phyloP scores from a whole-genome alignment of 1,140 invertebrate genomes.

The Drosophila grimshawi region DNA sequence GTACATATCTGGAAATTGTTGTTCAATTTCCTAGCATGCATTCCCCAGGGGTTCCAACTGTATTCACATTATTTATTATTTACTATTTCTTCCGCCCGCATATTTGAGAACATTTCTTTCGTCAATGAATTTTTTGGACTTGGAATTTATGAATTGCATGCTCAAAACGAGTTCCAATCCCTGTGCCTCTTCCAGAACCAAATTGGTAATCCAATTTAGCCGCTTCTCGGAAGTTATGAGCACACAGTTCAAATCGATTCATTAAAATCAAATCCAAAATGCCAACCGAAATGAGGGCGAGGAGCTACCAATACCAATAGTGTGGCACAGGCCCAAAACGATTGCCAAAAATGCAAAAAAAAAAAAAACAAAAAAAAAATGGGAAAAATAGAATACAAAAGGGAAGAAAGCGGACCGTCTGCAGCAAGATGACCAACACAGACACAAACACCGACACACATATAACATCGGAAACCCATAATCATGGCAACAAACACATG shows the following conservation, averaged over 20 bases:
- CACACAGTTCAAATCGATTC: conserved; percentile 77
- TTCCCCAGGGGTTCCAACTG: no score
- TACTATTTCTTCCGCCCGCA: conserved; percentile 22
- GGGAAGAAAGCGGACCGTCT: conserved; percentile 48
- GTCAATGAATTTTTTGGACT: conserved; percentile 14
- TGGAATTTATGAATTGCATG: conserved; percentile 29
- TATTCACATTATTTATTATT: neutral
- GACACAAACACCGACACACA: conserved; percentile 15
- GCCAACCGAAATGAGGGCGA: conserved; percentile 55
- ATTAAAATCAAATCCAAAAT: conserved; percentile 63
- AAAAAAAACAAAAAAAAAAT: conserved; percentile 29
- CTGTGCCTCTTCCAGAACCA: conserved; percentile 28
- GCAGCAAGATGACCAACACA: conserved; percentile 34
- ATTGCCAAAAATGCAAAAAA: conserved; percentile 43
- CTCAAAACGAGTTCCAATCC: neutral
- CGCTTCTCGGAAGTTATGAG: conserved; percentile 68
- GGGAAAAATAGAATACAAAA: conserved; percentile 41
- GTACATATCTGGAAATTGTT: no score
- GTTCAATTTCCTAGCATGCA: no score
- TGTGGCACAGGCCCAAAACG: conserved; percentile 31
- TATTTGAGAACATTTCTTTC: neutral
- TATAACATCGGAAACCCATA: conserved; percentile 37
- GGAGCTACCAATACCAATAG: conserved; percentile 44
- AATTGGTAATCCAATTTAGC: conserved; percentile 77
- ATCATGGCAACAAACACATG: conserved; percentile 32